Base-by-base conservation (phyloP, 1,140 invertebrate genomes). In the Anastatus disparis region DNA sequence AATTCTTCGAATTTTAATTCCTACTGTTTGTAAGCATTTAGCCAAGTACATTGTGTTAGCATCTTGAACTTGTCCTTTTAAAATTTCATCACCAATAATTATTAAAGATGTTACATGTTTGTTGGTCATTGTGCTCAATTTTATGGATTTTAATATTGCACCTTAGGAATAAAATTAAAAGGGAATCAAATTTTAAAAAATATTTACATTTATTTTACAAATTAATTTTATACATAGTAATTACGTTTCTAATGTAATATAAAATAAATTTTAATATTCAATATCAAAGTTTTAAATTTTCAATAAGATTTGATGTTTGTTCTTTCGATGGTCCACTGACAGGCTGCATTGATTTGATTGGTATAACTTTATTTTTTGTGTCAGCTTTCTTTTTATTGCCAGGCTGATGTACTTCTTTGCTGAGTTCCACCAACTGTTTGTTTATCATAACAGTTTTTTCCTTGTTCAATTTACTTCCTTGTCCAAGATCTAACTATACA, bases 41-140 rank as follows among this genome's bases (percentile, higher is more conserved):
- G 88, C 88, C n/a, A 93, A 72, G 76, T 90, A 93, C 67, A 87
- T 80, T 3, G 91, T 90, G 79, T 94, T 94, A 40, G 88, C 89
- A 76, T 94, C 92, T 27, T 82, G 73, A n/a, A 90, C 87, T 78
- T 91, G 89, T 17, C 92, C 93, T 76, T 92, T 92, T 55, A 93
- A 81, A 68, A 94, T 91, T 85, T 94, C 93, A 86, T 94, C 91
- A 31, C 92, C 92, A 72, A 93, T 90, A 6, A 92, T 87, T 79
- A 90, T 85, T 59, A 91, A 75, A 4, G 85, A 83, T 69, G 84
- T 86, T 27, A 82, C 84, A 58, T 74, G 52, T 26, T 75, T 56
- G 17, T 78, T 74, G 77, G 81, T 78, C 70, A 71, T 75, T 7
- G 50, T 46, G 26, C 10, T 50, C 26, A 20, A 7, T 29, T 52